Base-by-base conservation (phyloP, 2,888 invertebrate genomes). In the Cyclophora punctaria region DNA sequence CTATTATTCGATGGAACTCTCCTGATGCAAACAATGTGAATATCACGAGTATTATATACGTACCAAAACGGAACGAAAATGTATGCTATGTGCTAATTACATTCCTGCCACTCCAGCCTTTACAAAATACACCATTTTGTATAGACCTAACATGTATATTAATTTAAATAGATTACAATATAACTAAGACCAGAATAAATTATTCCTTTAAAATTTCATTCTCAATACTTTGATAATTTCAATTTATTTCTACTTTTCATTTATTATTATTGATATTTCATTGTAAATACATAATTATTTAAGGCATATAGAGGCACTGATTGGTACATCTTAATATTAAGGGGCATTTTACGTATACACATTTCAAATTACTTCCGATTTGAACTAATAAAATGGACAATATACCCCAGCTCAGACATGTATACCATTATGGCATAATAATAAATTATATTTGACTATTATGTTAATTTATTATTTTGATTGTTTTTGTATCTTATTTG, bases 401-500 rank as follows among this genome's bases (percentile, higher is more conserved):
- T n/a, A 5, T 20, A 33, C 33, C 44, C 20, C 33, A 44, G 42
- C 4, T 7, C 42, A 42, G 42, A 3, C 4, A 42, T 7, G 7
- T 50, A 41, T 6, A 60, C 67, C 64, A 62, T 67, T 74, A 80
- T 75, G 71, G 72, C 78, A 74, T 73, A 73, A 68, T 69, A 67
- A 74, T 66, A 73, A 74, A 74, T 73, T 72, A 71, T 66, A 75
- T 69, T 67, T 62, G 66, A 70, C 66, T 71, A 71, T 64, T 66
- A 69, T 64, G 37, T 37, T 37, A 37, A 37, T 37, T 37, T 37
- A 37, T 74, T 59, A 71, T 68, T 62, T 67, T 70, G 67, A 70
- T 69, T 71, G 78, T 20, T 20, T 81, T 84, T 85, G 82, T 83
- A 83, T 80, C 78, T 75, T 71, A 61, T 83, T 86, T 84, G 85